Evolutionary conservation across 2,113 vertebrate species (phyloP), one percentile per base, ranked within the genome.

Genomic region (Stercorarius parasiticus): DNA sequence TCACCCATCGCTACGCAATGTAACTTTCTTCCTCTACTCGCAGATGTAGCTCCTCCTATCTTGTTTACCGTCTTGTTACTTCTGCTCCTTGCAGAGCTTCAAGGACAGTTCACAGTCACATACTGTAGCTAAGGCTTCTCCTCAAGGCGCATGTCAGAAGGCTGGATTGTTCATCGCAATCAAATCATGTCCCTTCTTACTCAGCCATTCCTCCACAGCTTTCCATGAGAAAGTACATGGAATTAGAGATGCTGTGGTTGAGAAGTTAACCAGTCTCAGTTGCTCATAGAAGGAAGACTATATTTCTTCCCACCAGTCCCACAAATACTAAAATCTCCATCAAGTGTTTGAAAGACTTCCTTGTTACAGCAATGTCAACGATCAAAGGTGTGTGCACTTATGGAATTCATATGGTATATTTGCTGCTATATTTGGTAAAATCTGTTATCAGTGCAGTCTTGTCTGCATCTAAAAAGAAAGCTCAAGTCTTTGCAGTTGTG

Each of bases 381-480:
- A 4, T 29, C 1, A 1, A 64, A 36, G 0, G 1, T 29, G 38
- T 53, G 19, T 66, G 10, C 23, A 14, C 1, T 36, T 47, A 32
- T 2, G 3, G 7, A 64, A 8, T 65, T 81, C 34, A 53, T 52
- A 36, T 18, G 15, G 15, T 89, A 27, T 71, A 50, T 53, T 69
- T 13, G 14, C 13, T 32, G 5, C 7, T 65, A 11, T 22, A 30
- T 53, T 53, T 58, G 14, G 20, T 45, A 66, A 82, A 81, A 76
- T 85, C 26, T 86, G 55, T 34, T 17, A 50, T 49, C 16, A 59
- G 26, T 34, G 20, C 9, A 65, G 36, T 29, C 8, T 56, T 34
- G 1, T 42, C 30, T 64, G 13, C 22, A 47, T 43, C 18, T 4
- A 30, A 19, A 80, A 43, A 69, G 8, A 53, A 74, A 74, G 4